Percentiles rank a stretch among this genome's conserved stretches.
phyloP scores from a whole-genome alignment of 2,888 invertebrate species.

The Crocallis elinguaria region DNA sequence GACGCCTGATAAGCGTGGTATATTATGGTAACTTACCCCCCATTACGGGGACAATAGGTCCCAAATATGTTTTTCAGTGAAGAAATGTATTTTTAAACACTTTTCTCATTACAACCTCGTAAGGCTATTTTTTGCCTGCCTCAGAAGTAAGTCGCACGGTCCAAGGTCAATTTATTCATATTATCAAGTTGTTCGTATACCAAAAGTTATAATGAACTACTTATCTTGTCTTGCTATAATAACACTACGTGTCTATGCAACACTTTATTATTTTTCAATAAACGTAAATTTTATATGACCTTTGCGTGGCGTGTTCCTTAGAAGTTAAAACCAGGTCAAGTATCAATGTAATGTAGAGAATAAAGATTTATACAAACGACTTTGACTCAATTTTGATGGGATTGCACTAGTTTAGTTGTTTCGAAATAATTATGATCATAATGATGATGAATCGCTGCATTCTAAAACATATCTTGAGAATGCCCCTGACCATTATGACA shows the following conservation, averaged over 20 bases:
- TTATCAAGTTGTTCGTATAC: slow-evolving; percentile 20
- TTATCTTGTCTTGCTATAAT: slow-evolving; percentile 23
- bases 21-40: neutral
- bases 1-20: neutral
- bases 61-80: neutral
- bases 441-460: neutral
- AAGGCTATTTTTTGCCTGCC: slow-evolving; percentile 10
- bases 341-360: slow-evolving; percentile 32
- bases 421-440: slow-evolving; percentile 5
- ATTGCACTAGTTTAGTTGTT: slow-evolving; percentile 3
- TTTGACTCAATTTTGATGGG: slow-evolving; percentile 13
- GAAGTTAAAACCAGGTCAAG: slow-evolving; percentile 57
- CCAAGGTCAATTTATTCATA: slow-evolving; percentile 12
- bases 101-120: neutral
- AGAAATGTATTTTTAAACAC: neutral
- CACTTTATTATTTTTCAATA: slow-evolving; percentile 53
- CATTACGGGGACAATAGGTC: too few relatives aligned
- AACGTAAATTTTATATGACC: slow-evolving; percentile 54
- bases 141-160: slow-evolving; percentile 15
- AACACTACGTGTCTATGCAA: slow-evolving; percentile 39
- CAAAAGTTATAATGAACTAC: slow-evolving; percentile 39
- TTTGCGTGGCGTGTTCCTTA: slow-evolving; percentile 48
- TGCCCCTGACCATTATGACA: neutral
- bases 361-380: slow-evolving; percentile 9
- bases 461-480: neutral